Base-by-base conservation (phyloP, 2,113 vertebrate species). In the Nothocercus julius region DNA sequence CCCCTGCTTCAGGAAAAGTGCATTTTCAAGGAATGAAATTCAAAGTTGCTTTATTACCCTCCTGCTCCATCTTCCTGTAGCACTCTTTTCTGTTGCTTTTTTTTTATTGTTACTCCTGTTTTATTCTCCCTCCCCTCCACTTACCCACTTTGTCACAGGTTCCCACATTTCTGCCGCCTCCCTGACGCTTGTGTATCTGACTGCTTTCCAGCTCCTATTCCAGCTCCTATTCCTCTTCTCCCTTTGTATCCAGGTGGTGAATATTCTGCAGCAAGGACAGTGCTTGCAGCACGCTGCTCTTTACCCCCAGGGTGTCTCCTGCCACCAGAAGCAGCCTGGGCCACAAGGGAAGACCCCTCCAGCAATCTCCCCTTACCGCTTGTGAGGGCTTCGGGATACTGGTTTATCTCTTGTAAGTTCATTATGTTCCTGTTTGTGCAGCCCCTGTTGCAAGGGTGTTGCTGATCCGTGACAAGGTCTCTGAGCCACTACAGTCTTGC, bases 301-400 rank as follows among this genome's bases (percentile, higher is more conserved):
- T 64, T 51, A 17, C 17, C 36, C 66, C 21, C 13, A n/a, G 40
- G 28, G 32, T 36, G 47, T 53, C 64, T 59, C 0, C 6, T 44
- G 49, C 30, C 9, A 11, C 54, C 54, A 30, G 54, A 56, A 58
- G 42, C 69, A 24, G 61, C 32, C 25, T 81, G 16, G 20, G n/a
- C 34, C n/a, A 49, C 5, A 34, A 56, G 36, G 45, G 8, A 53
- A n/a, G 51, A 28, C 51, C 24, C 27, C 7, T 22, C 11, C 49
- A 49, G 21, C 0, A 7, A 20, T 24, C 21, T 27, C 21, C 20
- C 12, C 11, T 79, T 59, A 0, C 2, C 53, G 59, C 27, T 80
- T 53, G 32, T 36, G 15, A 59, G 34, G 53, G 18, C 15, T 54
- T 47, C 64, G 68, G 58, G 27, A 22, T 63, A 80, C 40, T 61